Conservation (phyloP, 2,797 vertebrate species). For the Allenopithecus nigroviridis region DNA sequence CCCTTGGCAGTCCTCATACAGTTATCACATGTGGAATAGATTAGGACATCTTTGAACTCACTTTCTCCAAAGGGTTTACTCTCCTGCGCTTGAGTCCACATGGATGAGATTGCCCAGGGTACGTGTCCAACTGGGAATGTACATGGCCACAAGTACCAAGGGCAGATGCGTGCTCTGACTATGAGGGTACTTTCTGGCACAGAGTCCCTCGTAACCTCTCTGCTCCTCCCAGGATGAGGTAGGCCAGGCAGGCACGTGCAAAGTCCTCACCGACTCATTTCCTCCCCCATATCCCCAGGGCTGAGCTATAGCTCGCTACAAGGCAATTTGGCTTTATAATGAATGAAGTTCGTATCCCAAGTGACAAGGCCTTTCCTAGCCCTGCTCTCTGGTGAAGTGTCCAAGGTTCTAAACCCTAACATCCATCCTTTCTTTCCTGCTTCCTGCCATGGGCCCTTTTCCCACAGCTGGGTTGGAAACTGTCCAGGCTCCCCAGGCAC, state of each 20-base stretch:
- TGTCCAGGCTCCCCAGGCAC: background rate
- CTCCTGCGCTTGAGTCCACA: rapidly evolving
- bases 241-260: background rate
- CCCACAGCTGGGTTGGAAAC: background rate
- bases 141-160: background rate
- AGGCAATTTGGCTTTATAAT: background rate
- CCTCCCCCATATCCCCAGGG: background rate
- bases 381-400: background rate
- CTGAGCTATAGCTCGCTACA: background rate
- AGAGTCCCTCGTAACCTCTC: background rate
- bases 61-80: background rate
- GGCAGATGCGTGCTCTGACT: background rate
- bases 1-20: background rate
- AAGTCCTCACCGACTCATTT: background rate
- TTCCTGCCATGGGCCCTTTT: background rate
- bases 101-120: rapidly evolving
- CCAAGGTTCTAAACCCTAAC: background rate
- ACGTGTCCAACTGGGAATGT: background rate
- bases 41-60: background rate
- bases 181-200: background rate
- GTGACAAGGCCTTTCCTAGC: background rate
- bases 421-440: rapidly evolving
- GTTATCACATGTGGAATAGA: rapidly evolving
- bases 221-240: background rate
- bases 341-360: background rate